Evolutionary conservation across 92 coral and sea anemone species (phyloP).

Genomic region (Micromussa lordhowensis): DNA sequence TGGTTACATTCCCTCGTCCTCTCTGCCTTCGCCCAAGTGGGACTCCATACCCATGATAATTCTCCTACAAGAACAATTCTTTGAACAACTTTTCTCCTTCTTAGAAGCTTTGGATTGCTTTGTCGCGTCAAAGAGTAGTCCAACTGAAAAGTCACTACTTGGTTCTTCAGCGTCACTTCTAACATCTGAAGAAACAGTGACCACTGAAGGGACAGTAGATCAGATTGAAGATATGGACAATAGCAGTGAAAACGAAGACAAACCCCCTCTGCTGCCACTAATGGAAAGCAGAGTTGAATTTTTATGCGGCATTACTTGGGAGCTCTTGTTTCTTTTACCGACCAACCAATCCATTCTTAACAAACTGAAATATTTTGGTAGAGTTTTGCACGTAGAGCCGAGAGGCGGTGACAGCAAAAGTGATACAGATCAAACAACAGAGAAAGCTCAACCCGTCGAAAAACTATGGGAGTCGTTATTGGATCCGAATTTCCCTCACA

Average conservation of each 20-base stretch:
- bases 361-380: constrained; percentile 85
- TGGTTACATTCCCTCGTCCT: constrained; percentile 88
- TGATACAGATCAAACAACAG: constrained; percentile 7
- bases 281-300: constrained; percentile 77
- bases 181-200: background rate
- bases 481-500: constrained; percentile 89
- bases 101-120: constrained; percentile 85
- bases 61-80: constrained; percentile 85
- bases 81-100: constrained; percentile 85
- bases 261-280: constrained; percentile 28
- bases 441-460: constrained; percentile 42
- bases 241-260: constrained; percentile 15
- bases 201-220: background rate
- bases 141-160: background rate
- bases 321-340: constrained; percentile 85
- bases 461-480: constrained; percentile 79
- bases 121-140: constrained; percentile 35
- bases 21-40: constrained; percentile 89
- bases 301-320: constrained; percentile 93
- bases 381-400: constrained; percentile 29
- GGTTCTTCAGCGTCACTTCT: background rate
- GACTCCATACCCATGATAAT: constrained; percentile 90
- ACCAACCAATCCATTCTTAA: constrained; percentile 85
- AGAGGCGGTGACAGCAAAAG: constrained; percentile 16
- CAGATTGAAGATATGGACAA: constrained; percentile 35